Conservation (phyloP, 2,113 vertebrate genomes). For the Chaetorhynchus papuensis region DNA sequence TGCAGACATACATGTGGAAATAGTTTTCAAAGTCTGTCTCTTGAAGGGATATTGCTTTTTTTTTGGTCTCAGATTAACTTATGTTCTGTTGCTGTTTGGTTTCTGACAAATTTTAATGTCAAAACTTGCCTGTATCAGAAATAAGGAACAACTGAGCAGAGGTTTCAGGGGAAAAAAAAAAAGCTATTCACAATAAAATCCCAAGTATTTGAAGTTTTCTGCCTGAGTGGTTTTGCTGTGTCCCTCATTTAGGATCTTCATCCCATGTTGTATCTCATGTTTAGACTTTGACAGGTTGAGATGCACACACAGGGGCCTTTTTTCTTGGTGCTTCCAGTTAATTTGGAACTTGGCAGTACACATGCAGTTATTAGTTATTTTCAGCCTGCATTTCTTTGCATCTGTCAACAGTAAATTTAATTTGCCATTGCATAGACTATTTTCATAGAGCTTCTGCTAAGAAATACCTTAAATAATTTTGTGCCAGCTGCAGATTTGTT, state of each 20-base stretch:
- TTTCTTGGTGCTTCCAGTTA: neutral
- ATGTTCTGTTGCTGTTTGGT: neutral
- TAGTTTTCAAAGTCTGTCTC: neutral
- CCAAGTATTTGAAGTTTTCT: neutral
- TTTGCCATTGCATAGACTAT: neutral
- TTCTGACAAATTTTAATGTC: neutral
- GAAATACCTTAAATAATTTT: conserved; percentile 31
- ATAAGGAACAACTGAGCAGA: neutral
- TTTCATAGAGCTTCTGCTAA: neutral
- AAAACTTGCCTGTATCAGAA: neutral
- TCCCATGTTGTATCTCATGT: neutral
- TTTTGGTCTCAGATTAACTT: neutral
- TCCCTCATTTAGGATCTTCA: neutral
- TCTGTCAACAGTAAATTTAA: conserved; percentile 31
- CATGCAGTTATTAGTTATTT: conserved; percentile 23
- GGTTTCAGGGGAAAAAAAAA: neutral
- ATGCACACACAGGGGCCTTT: neutral
- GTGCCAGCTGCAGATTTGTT: conserved; percentile 5
- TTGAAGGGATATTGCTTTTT: neutral
- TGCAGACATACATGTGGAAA: neutral
- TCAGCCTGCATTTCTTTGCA: neutral
- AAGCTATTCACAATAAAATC: neutral
- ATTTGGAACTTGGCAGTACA: neutral
- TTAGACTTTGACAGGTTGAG: neutral
- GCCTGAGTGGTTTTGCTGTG: neutral